Base-by-base conservation (phyloP, 2,797 vertebrate species). In the Chaunax sp. region DNA sequence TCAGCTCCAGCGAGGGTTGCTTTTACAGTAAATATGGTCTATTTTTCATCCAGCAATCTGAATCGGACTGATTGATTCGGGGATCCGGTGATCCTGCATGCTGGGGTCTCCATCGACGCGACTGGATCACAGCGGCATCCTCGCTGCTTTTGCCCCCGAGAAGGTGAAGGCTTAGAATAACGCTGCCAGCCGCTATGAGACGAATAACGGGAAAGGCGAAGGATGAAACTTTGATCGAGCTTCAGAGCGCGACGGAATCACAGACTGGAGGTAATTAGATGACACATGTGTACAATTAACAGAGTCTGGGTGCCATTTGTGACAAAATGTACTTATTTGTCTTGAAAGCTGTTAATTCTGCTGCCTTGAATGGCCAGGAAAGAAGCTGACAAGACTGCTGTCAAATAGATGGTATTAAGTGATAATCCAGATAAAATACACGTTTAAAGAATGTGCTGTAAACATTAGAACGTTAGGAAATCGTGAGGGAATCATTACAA, bases 221-320 rank as follows among this genome's bases (percentile, higher is more conserved):
- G 78, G 93, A 94, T 77, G 93, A 93, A 84, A 95, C 92, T 85
- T 86, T 94, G 56, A 92, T 94, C 81, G 94, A 95, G 85, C 90
- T 95, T 80, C 87, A 88, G 63, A 88, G 60, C 87, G 63, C 80
- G 12, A 40, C 75, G 14, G 92, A 93, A 2, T 76, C 81, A 15
- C 92, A 90, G 63, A 70, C 59, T 0, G 82, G 64, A 92, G 94
- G 93, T 94, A 90, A 78, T 25, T 10, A 19, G 35, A 6, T 5
- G 20, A 28, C 3, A 9, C 8, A 11, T 10, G 12, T 11, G 33
- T 2, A 35, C 33, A 8, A 3, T 35, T 35, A 35, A 30, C 28
- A 9, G 3, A 30, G 28, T 30, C 28, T 30, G 28, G 28, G 28
- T 30, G 28, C 2, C 5, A 30, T 30, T 30, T 9, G 1, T 9